These are phyloP conservation scores for Eupithecia abbreviata DNA, from an alignment of 2,888 invertebrate genomes.

Conservation along the genomic window DNA sequence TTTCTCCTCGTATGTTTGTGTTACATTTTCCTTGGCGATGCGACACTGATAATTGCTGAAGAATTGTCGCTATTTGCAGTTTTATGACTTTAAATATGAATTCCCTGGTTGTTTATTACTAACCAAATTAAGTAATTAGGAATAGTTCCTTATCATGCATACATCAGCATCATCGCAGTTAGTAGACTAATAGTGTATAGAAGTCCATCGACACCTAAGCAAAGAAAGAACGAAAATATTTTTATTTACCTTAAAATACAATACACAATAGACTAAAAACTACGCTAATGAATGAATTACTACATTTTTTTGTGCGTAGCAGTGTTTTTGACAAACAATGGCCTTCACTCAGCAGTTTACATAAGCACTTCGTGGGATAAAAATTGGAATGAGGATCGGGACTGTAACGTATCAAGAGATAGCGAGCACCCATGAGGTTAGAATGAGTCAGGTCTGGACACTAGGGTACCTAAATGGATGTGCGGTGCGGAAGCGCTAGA, in stretches of 20 bases:
- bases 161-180: not conserved
- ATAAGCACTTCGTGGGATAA: not conserved
- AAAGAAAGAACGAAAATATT: too few relatives aligned
- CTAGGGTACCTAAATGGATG: not conserved
- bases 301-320: too few relatives aligned
- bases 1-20: conserved; percentile 40
- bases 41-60: conserved; percentile 35
- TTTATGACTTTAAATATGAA: not conserved
- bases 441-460: not conserved
- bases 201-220: not conserved
- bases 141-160: conserved; percentile 1
- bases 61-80: conserved; percentile 28
- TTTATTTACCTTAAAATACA: too few relatives aligned
- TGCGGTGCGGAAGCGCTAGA: not conserved
- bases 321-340: too few relatives aligned
- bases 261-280: too few relatives aligned
- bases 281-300: too few relatives aligned
- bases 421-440: not conserved
- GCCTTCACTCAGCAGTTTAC: too few relatives aligned
- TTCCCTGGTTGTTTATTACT: not conserved
- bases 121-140: not conserved
- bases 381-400: not conserved
- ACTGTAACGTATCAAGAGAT: not conserved
- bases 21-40: conserved; percentile 32
- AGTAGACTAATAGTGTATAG: not conserved